Evolutionary conservation across 2,888 invertebrate genomes (phyloP), one percentile per base, ranked within the genome.

Genomic region (Lasius platythorax): DNA sequence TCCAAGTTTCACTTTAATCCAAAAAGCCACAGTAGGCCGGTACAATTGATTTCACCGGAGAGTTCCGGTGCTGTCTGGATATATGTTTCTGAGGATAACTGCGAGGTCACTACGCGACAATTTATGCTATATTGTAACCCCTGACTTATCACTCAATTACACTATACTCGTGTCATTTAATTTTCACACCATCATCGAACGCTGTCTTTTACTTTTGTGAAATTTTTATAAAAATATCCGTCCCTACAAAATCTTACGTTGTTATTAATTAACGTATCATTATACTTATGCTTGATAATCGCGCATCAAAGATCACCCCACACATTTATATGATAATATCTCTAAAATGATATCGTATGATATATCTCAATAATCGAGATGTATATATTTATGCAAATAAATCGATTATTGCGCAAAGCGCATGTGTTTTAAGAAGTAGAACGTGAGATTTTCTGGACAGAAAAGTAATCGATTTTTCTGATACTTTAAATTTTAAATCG

Each of bases 1-100:
- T 93, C 93, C 92, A 94, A 95, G 94, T 95, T 94, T 94, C 92
- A 91, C 92, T 95, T 95, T 95, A 95, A 95, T 94, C 95, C 94
- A 93, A 92, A 95, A 95, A 95, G 95, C 95, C 94, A 91, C 92
- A 87, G 86, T 93, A 94, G 95, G 93, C 94, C 91, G 91, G 84
- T 85, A 92, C 93, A 95, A 95, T 95, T 95, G 95, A 95, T 94
- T 94, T 70, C 67, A 75, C 82, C 82, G 81, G 84, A 81, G 73
- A 81, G 73, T 87, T 68, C 63, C 82, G 79, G 46, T 81, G 64
- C 53, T 58, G 73, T 81, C 73, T 83, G 61, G 63, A 75, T 68
- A 53, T 66, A 30, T 68, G 33, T 43, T 82, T 68, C 63, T 61
- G 43, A 82, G 82, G 82, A 76, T 64, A 74, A 53, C 64, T 53